Base-by-base conservation (phyloP, 2,888 invertebrate genomes). In the Agriopis leucophaearia region DNA sequence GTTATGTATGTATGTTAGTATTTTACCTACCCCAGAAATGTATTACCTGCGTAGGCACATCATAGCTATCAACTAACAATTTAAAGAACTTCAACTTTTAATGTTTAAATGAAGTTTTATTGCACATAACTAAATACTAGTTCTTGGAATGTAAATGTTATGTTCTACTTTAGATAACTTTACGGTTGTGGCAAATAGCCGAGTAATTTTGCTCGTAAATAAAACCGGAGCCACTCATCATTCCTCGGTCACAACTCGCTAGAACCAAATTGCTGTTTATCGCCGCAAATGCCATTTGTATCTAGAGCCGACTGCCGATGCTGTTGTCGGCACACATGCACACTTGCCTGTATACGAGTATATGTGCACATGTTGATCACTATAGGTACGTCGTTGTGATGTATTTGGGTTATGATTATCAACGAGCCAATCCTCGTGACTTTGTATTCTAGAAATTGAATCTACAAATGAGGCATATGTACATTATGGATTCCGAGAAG, bases 81-180 rank as follows among this genome's bases (percentile, higher is more conserved):
- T 62, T 52, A 51, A 66, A 61, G 52, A 56, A 56, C 16, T 36
- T 57, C 9, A 69, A 64, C 40, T 59, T 71, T 72, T 70, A 64
- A 72, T 69, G 55, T 38, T 61, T 58, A 64, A 48, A 64, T 72
- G 65, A 56, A 47, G 59, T 74, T 78, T 73, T 72, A 78, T 66
- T 72, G 58, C 68, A 55, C 38, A 45, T 69, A 69, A 66, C 47
- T 70, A 64, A 75, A 68, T 74, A 71, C 54, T 71, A 65, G 63
- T 70, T 62, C 51, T 56, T 62, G 58, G 69, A 70, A 76, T 74
- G 73, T 64, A 59, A 70, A 70, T 68, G 73, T 74, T 71, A 73
- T 78, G 68, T 70, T 69, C 56, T 67, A 73, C 15, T 66, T 71
- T 47, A 18, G 35, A 48, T 52, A 66, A 64, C 65, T 65, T 56